These are phyloP conservation scores for Blera fallax DNA, from an alignment of 2,888 invertebrate genomes.

Conservation along the genomic window DNA sequence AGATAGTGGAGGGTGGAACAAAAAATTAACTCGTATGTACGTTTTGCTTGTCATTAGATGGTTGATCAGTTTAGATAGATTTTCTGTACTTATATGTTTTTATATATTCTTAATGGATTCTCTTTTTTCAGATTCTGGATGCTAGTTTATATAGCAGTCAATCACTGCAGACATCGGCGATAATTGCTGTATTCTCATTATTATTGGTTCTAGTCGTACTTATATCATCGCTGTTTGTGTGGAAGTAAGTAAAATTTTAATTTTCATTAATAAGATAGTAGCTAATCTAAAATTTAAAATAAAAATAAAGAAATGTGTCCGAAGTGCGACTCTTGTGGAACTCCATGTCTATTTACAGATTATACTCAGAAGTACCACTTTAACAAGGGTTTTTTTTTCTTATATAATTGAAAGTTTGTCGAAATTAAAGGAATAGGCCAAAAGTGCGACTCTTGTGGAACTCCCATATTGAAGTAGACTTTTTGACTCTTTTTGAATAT, in stretches of 20 bases:
- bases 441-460: too few species aligned
- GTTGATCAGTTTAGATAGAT: neutral
- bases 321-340: neutral
- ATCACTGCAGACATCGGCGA: slow-evolving; percentile 91
- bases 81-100: too few species aligned
- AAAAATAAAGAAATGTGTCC: neutral
- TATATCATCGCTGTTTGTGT: slow-evolving; percentile 90
- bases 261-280: neutral
- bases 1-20: neutral
- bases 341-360: neutral
- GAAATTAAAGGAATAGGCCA: too few species aligned
- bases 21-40: neutral
- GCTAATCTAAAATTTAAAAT: too few species aligned
- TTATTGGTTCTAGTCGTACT: slow-evolving; percentile 89
- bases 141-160: slow-evolving; percentile 93
- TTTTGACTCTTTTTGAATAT: too few species aligned
- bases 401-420: too few species aligned
- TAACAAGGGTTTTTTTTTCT: neutral
- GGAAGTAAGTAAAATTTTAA: slow-evolving; percentile 89
- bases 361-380: neutral
- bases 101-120: too few species aligned
- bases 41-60: neutral
- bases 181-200: slow-evolving; percentile 91
- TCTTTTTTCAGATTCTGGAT: slow-evolving; percentile 90
- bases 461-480: too few species aligned